Base-by-base conservation (phyloP, 2,797 vertebrate genomes). In the Dryobates pubescens region DNA sequence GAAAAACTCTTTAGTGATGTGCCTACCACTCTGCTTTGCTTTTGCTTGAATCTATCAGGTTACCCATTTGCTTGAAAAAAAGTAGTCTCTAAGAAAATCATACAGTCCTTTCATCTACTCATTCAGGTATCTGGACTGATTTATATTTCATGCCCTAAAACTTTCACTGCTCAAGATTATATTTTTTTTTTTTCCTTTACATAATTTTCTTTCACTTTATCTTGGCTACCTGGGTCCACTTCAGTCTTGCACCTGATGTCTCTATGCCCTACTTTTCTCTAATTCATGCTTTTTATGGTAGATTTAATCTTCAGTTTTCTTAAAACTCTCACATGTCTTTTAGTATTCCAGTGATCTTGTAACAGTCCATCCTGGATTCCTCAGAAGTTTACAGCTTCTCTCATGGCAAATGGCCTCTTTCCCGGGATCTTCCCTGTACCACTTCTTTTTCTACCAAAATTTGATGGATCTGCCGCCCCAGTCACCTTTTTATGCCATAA, bases 1-100 rank as follows among this genome's bases (percentile, higher is more conserved):
- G 24, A 53, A 91, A 89, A 76, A 54, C 17, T 91, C 61, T 51
- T 4, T 30, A 86, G 34, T 54, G 36, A 59, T 49, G 17, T 91
- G 76, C 87, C 80, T 80, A 38, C 17, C 70, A 57, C 13, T 7
- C 56, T 86, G 64, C 79, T 86, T 95, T 94, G 49, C 79, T 96
- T 91, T 80, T 94, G 26, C 73, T 73, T 75, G 30, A 57, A 69
- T 81, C 36, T 74, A 3, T 84, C 63, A 26, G 64, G 20, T 84
- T 91, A 75, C 20, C 43, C 86, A 41, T 71, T 94, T 85, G 5
- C 76, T 78, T 70, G 20, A 64, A 72, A 81, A 92, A 79, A 67
- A 17, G 7, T 23, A 19, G 14, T 56, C n/a, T 74, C 36, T 71
- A 23, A 22, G 32, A 72, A 90, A 92, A 58, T n/a, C 22, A 24